Evolutionary conservation across 2,888 invertebrate species (phyloP).

Genomic region (Amiota communis): DNA sequence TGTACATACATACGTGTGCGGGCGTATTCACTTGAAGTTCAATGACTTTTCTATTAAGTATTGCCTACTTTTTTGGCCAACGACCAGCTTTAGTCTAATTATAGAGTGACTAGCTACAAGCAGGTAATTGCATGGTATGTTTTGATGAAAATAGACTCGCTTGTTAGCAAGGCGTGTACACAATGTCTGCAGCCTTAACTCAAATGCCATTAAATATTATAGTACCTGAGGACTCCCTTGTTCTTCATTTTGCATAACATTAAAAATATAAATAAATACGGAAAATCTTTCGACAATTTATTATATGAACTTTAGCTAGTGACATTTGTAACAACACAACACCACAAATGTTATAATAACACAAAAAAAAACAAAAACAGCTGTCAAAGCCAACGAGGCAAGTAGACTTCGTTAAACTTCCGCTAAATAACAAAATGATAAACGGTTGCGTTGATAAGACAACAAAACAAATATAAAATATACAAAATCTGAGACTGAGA

Average conservation of each 20-base stretch:
- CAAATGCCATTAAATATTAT: background rate
- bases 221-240: too few species aligned
- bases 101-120: background rate
- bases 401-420: slow-evolving; percentile 14
- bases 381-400: slow-evolving; percentile 13
- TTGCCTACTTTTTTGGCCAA: slow-evolving; percentile 7
- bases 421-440: slow-evolving; percentile 47
- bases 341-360: too few species aligned
- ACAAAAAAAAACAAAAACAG: slow-evolving; percentile 10
- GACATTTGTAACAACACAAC: too few species aligned
- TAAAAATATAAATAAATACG: too few species aligned
- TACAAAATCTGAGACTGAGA: background rate
- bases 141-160: background rate
- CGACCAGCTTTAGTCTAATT: background rate
- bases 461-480: slow-evolving; percentile 6
- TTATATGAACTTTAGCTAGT: background rate
- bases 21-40: background rate
- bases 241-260: too few species aligned
- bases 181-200: background rate
- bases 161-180: background rate
- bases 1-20: background rate
- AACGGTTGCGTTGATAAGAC: slow-evolving; percentile 57
- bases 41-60: background rate
- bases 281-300: slow-evolving; percentile 1
- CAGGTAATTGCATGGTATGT: background rate